Base-by-base conservation (phyloP, 2,888 invertebrate genomes). In the Torymus tubicola region DNA sequence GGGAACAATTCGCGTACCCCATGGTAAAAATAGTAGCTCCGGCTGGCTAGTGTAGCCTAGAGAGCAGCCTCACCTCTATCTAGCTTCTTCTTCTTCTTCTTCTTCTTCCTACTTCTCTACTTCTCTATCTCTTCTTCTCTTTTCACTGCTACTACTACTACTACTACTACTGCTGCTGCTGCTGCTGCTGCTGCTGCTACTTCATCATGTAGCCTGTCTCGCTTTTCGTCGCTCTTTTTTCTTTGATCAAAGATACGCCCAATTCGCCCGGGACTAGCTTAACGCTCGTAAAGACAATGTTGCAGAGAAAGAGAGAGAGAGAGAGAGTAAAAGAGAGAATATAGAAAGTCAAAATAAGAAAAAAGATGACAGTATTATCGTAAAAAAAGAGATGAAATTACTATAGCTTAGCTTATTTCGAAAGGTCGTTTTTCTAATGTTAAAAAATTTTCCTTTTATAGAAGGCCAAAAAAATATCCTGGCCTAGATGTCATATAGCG, bases 1-100 rank as follows among this genome's bases (percentile, higher is more conserved):
- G 85, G 86, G 87, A 90, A 90, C 89, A 89, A 90, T 90, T 88
- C 87, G 86, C 87, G 86, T 86, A 89, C 89, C 89, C 89, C 89
- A 89, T 89, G 89, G 84, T 90, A 90, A 89, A 90, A 90, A 90
- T 90, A 90, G 90, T 88, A 87, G 87, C 88, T 87, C 87, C 87
- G 87, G 87, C 86, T 86, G 88, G 88, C 87, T 86, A 86, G 71
- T 65, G 74, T 71, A 80, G 79, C 81, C 81, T 84, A 83, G 82
- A 81, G 82, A 60, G 71, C 31, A 67, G 67, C 58, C 61, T 65
- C 60, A 70, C 71, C 72, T 70, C 84, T 81, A 77, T 82, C 83
- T 84, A 71, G 78, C 83, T 81, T 78, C 67, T 63, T 77, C 73
- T 21, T 16, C 16, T 16, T 58, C 71, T 52, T 80, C 63, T 14